A percentile compares a stretch with the other conserved stretches of the same genome.
Conservation (phyloP, 2,113 vertebrate genomes). For the Lagopus muta region DNA sequence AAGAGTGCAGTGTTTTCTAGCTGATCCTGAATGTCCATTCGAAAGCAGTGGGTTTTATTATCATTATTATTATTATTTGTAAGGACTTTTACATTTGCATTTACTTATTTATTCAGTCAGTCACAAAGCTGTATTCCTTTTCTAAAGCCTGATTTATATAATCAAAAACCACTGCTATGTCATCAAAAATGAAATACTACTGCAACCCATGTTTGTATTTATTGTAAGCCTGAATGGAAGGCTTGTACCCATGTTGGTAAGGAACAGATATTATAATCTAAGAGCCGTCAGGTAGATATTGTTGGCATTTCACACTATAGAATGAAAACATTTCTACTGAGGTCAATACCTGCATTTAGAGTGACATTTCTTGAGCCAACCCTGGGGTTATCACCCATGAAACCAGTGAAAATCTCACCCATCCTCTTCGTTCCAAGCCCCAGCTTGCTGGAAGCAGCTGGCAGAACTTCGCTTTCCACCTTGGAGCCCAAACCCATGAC, state of each 20-base stretch:
- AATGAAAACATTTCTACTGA: slow-evolving; percentile 48
- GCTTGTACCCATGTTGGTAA: slow-evolving; percentile 32
- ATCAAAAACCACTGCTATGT: slow-evolving; percentile 47
- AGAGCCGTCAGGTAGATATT: slow-evolving; percentile 49
- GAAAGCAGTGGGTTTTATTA: slow-evolving; percentile 1
- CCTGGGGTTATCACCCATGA: slow-evolving; percentile 28
- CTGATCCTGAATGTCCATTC: slow-evolving; percentile 64
- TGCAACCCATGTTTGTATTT: slow-evolving; percentile 37
- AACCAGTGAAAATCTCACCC: rapidly evolving
- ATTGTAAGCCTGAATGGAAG: slow-evolving; percentile 60
- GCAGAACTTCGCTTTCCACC: not conserved
- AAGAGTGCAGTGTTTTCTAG: slow-evolving; percentile 58
- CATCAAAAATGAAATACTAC: slow-evolving; percentile 63
- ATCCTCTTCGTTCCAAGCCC: not conserved
- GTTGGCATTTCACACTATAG: slow-evolving; percentile 54
- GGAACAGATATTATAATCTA: slow-evolving; percentile 46
- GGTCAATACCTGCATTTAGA: slow-evolving; percentile 55
- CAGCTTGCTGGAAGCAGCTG: not conserved
- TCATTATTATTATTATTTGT: slow-evolving; percentile 52
- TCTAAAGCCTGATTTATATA: slow-evolving; percentile 65
- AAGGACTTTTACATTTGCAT: slow-evolving; percentile 66
- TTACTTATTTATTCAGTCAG: slow-evolving; percentile 55
- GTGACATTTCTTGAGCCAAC: slow-evolving; percentile 52
- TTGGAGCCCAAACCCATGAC: not conserved
- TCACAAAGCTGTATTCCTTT: slow-evolving; percentile 54